Evolutionary conservation across 2,888 invertebrate species (phyloP), one percentile per base, ranked within the genome.

Genomic region (Nephrotoma appendiculata): DNA sequence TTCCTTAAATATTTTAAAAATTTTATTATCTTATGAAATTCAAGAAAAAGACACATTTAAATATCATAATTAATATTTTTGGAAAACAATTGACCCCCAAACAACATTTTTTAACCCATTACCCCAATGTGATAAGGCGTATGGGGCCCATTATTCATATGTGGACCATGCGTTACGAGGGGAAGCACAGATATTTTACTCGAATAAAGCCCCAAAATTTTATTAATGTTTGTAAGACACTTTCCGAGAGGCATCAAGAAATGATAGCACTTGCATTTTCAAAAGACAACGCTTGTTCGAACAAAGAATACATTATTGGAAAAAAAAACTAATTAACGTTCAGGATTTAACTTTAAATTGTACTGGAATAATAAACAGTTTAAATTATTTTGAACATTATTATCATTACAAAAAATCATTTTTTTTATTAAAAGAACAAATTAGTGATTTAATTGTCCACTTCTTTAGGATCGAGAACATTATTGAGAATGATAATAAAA

Each of bases 111-210:
- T 85, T 88, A n/a, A 86, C 83, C 3, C 88, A 88, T 86, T 88
- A 88, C 87, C 87, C 87, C 9, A 83, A 45, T 12, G 86, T 88
- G 45, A 87, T 88, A 41, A 41, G 87, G 7, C 83, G 86, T 45
- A 86, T 88, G 86, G 88, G 88, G 1, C 88, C 88, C 41, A n/a
- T 88, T 12, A 86, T 85, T 42, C n/a, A 48, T 86, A 19, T 87
- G 11, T 88, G 88, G 86, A 88, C 86, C 7, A 88, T 89, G 87
- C 87, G 88, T 11, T 88, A 88, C 86, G 88, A 89, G 87, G 88
- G 88, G 12, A 89, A 88, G 57, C 88, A 89, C 87, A 86, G 87
- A 3, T 71, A 15, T 71, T 71, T 71, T 31, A 71, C 71, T 6
- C 11, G 71, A 71, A 15, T 15, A 6, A 71, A 15, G 19, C 6